These are phyloP conservation scores for Dinomys branickii DNA, from an alignment of 2,113 vertebrate species.

Conservation along the genomic window DNA sequence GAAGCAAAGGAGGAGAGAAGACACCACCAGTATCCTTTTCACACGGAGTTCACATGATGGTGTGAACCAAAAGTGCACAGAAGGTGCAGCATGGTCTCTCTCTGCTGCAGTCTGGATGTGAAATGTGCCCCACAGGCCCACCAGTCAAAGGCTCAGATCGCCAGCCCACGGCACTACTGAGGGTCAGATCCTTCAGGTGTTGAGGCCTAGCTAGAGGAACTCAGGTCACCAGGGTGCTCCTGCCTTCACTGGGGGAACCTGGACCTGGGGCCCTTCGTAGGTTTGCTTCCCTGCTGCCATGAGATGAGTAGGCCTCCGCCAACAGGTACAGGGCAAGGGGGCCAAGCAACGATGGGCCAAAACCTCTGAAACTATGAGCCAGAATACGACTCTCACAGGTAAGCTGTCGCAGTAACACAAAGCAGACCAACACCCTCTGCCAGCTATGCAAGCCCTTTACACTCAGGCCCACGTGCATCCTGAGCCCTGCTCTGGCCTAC, in stretches of 20 bases:
- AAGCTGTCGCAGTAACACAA: neutral
- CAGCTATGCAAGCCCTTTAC: neutral
- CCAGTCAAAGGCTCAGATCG: neutral
- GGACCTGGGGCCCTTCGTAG: neutral
- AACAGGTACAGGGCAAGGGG: neutral
- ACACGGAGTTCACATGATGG: neutral
- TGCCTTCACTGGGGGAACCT: neutral
- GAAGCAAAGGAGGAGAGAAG: neutral
- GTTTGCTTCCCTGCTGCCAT: neutral
- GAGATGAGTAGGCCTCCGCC: neutral
- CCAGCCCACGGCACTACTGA: neutral
- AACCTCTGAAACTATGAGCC: neutral
- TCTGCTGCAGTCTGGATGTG: neutral
- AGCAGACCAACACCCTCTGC: neutral
- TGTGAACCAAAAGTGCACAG: neutral
- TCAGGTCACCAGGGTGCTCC: neutral
- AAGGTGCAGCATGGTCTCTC: neutral
- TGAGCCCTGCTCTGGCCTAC: neutral
- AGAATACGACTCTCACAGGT: neutral
- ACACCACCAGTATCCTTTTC: neutral
- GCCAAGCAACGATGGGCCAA: neutral
- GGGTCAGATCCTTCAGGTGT: neutral
- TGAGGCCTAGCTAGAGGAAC: neutral
- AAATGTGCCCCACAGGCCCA: neutral
- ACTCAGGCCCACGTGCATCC: fast-evolving